Percentiles rank a stretch among this genome's conserved stretches.
These are phyloP conservation scores for Ormyrus nitidulus DNA, from an alignment of 2,888 invertebrate genomes.

Conservation along the genomic window DNA sequence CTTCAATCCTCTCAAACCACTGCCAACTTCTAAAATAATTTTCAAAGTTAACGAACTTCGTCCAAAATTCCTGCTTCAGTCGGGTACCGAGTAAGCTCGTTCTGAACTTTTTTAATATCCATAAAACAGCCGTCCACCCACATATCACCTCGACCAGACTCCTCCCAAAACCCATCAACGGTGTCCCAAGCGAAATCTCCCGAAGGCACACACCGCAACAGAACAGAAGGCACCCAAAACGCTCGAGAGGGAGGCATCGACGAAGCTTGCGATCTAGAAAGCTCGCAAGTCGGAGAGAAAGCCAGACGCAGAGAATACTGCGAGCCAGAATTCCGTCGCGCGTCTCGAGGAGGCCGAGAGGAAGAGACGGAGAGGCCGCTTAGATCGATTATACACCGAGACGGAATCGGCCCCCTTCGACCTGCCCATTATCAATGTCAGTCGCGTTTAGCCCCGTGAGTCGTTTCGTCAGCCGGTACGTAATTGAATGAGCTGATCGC, in stretches of 20 bases:
- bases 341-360: background rate
- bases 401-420: background rate
- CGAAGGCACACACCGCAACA: too few species aligned
- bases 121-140: background rate
- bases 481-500: too few species aligned
- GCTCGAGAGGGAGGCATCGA: too few species aligned
- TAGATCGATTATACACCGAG: slow-evolving; percentile 9
- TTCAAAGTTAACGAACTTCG: too few species aligned
- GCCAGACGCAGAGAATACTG: background rate
- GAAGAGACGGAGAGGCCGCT: background rate
- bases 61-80: too few species aligned
- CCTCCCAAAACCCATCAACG: too few species aligned
- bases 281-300: background rate
- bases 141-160: too few species aligned
- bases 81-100: background rate
- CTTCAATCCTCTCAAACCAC: too few species aligned
- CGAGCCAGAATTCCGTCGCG: background rate
- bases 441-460: background rate
- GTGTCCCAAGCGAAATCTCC: too few species aligned
- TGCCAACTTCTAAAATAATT: too few species aligned
- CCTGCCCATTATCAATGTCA: slow-evolving; percentile 37
- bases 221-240: too few species aligned
- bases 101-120: background rate
- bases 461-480: too few species aligned
- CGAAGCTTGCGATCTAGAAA: slow-evolving; percentile 10